Conservation (phyloP, 2,113 vertebrate species). For the Pycnonotus jocosus region DNA sequence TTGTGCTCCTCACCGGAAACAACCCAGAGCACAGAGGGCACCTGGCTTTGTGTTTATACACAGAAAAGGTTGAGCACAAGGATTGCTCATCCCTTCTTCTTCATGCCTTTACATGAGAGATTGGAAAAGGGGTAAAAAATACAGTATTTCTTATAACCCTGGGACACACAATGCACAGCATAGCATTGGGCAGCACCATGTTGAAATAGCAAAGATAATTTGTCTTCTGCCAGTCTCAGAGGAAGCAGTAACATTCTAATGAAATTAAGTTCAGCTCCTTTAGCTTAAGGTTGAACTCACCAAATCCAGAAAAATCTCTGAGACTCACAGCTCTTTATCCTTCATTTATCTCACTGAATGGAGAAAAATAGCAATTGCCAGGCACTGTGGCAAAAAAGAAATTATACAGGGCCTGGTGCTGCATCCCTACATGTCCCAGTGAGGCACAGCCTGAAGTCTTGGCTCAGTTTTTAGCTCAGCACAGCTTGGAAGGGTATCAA, state of each 20-base stretch:
- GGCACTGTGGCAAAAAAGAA: neutral
- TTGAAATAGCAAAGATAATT: neutral
- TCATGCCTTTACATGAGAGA: neutral
- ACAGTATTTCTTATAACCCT: neutral
- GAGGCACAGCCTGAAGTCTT: neutral
- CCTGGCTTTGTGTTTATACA: neutral
- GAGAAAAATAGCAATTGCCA: neutral
- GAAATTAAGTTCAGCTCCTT: neutral
- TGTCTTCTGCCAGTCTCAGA: neutral
- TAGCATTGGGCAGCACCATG: neutral
- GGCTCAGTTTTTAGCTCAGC: neutral
- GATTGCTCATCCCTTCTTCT: neutral
- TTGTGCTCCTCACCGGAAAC: neutral
- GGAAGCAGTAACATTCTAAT: neutral
- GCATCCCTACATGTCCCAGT: neutral
- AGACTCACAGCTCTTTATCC: neutral
- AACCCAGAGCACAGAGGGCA: neutral
- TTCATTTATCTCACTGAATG: neutral
- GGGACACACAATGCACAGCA: neutral
- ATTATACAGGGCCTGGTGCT: neutral
- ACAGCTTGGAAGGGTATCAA: neutral
- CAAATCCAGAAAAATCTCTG: neutral
- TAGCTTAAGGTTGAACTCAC: neutral
- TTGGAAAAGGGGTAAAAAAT: neutral
- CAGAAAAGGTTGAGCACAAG: neutral